Evolutionary conservation across 2,113 vertebrate species (phyloP).

Genomic region (rabbit (Oryctolagus cuniculus)): DNA sequence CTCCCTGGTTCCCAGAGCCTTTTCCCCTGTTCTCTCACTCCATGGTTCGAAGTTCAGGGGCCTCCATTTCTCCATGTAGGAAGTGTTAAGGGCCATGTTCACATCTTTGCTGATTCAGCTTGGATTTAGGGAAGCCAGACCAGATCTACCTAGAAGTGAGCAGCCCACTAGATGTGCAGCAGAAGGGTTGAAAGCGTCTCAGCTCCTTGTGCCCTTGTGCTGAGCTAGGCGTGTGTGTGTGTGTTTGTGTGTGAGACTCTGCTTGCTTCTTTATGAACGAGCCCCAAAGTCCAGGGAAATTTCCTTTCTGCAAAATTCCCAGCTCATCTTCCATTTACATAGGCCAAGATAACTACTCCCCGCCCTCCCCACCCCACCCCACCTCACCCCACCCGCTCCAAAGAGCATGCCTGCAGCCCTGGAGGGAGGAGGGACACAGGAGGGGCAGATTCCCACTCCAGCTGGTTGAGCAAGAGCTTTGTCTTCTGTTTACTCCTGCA

Average conservation of each 20-base stretch:
- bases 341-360: not conserved
- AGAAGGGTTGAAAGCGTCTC: not conserved
- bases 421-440: not conserved
- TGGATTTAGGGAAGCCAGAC: not conserved
- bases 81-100: not conserved
- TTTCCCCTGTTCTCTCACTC: not conserved
- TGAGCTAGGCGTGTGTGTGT: too few species aligned
- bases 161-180: too few species aligned
- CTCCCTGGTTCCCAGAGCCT: not conserved
- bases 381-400: not conserved
- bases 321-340: not conserved
- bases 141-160: not conserved
- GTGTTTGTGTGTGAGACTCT: not conserved
- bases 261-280: not conserved
- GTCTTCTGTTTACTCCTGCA: slow-evolving; percentile 77
- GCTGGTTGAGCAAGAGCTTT: slow-evolving; percentile 70
- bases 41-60: not conserved
- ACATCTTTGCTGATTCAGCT: not conserved
- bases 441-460: slow-evolving; percentile 20
- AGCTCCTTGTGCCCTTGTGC: too few species aligned
- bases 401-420: not conserved
- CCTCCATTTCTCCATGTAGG: not conserved
- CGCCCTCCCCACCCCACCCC: not conserved
- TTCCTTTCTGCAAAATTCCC: not conserved
- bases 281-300: not conserved